Conservation (phyloP, 2,797 vertebrate species). For the Poeciliopsis paucimaculata region DNA sequence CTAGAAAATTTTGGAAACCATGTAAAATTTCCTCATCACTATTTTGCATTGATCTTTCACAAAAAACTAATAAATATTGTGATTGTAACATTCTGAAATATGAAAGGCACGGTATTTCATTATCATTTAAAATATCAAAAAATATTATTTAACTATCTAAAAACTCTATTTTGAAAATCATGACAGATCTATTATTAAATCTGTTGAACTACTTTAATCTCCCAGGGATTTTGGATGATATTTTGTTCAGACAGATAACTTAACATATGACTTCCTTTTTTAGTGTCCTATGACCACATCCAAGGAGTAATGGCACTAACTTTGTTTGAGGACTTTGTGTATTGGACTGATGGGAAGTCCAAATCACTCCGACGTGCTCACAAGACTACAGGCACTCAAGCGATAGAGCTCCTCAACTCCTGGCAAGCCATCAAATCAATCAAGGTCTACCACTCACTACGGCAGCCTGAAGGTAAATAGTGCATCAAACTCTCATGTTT, state of each 20-base stretch:
- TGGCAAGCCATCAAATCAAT: conserved; percentile 99
- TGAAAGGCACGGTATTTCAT: not conserved
- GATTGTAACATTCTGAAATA: not conserved
- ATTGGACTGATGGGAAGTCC: conserved; percentile 99
- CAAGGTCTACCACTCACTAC: conserved; percentile 95
- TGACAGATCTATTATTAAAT: not conserved
- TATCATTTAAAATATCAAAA: not conserved
- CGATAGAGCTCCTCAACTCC: conserved; percentile 92
- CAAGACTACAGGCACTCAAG: conserved; percentile 92
- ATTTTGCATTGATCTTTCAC: not conserved
- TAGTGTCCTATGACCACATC: conserved; percentile 95
- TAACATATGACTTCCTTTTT: conserved; percentile 49
- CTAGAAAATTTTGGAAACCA: not conserved
- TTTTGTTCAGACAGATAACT: not conserved
- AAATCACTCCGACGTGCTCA: conserved; percentile 95
- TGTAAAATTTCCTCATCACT: not conserved
- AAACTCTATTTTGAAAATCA: not conserved
- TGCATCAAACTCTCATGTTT: conserved; percentile 48
- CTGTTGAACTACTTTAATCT: not conserved
- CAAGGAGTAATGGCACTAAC: conserved; percentile 96
- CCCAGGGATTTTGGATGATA: not conserved
- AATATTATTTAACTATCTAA: not conserved
- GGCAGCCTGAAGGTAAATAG: conserved; percentile 93
- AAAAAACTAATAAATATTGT: not conserved
- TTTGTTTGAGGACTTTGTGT: conserved; percentile 97